Evolutionary conservation across 1,140 invertebrate species (phyloP), one percentile per base, ranked within the genome.

Genomic region (Ostrea denselamellosa): DNA sequence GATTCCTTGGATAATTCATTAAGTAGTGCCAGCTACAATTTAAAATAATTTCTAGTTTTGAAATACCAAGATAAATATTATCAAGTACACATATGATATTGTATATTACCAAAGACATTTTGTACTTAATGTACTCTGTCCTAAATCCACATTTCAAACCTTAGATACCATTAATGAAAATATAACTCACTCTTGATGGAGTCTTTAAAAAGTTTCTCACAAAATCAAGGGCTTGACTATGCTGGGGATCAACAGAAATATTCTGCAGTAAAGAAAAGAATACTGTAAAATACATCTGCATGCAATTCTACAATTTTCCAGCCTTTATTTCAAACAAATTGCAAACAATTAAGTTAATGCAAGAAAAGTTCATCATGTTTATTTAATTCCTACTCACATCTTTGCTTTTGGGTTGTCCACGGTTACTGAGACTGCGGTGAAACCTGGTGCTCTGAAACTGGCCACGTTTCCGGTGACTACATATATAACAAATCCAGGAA

Each of bases 401-500:
- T 56, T 19, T 82, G 53, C 12, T 19, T 25, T 25, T 58, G 28
- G n/a, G 34, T 53, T 91, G 90, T 28, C 81, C 85, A 5, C 91
- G 85, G 87, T 91, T 92, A 52, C 92, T 93, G 14, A 92, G 88
- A 8, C 91, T 92, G 54, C 93, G 87, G 68, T 94, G 93, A 81
- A 94, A 94, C n/a, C 93, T 82, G 12, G 92, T 91, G 65, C 93
- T 93, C 81, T 93, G 92, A 19, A 92, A 83, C 52, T 90, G 90
- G 14, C 91, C 92, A 0, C 92, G 89, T 85, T 93, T 91, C 7
- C 90, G 90, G 71, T 93, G 93, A 87, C 90, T 94, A 86, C 94
- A 95, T 65, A 94, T 88, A 86, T 94, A 94, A 90, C 94, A 95
- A 0, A 91, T 90, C 91, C 92, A 94, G 10, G 88, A 88, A n/a